Evolutionary conservation across 2,888 invertebrate species (phyloP).

Genomic region (Malachius bipustulatus): DNA sequence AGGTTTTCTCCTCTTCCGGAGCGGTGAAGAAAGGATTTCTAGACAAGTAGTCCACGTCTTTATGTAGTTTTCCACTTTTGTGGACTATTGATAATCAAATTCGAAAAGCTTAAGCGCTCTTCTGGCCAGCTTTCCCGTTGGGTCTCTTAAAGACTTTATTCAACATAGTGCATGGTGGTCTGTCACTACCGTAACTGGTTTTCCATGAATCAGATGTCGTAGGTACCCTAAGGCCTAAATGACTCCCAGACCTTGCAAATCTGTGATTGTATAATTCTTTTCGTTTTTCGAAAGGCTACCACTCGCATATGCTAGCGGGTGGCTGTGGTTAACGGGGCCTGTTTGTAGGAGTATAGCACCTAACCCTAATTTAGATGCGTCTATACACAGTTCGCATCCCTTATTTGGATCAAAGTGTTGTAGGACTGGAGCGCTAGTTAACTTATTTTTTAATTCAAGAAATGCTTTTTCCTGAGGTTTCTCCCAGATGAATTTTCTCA

Average conservation of each 20-base stretch:
- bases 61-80: too few relatives aligned
- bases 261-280: slow-evolving; percentile 28
- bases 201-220: too few relatives aligned
- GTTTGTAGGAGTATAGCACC: too few relatives aligned
- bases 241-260: slow-evolving; percentile 29
- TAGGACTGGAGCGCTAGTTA: slow-evolving; percentile 18
- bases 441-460: slow-evolving; percentile 19
- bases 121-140: slow-evolving; percentile 12
- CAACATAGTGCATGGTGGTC: slow-evolving; percentile 13
- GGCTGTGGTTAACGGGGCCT: slow-evolving; percentile 22
- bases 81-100: slow-evolving; percentile 14
- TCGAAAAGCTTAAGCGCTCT: slow-evolving; percentile 16
- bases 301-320: slow-evolving; percentile 28
- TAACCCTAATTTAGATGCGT: slow-evolving; percentile 28
- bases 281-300: slow-evolving; percentile 21
- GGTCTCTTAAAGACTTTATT: slow-evolving; percentile 9
- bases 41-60: background rate
- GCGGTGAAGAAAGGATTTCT: background rate
- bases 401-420: slow-evolving; percentile 20
- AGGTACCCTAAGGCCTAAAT: slow-evolving; percentile 19
- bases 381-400: slow-evolving; percentile 23
- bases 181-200: slow-evolving; percentile 9
- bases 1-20: background rate
- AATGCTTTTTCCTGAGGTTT: slow-evolving; percentile 15
- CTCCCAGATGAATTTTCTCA: slow-evolving; percentile 17